Base-by-base conservation (phyloP, 2,888 invertebrate species). In the Drosophila pseudotakahashii region DNA sequence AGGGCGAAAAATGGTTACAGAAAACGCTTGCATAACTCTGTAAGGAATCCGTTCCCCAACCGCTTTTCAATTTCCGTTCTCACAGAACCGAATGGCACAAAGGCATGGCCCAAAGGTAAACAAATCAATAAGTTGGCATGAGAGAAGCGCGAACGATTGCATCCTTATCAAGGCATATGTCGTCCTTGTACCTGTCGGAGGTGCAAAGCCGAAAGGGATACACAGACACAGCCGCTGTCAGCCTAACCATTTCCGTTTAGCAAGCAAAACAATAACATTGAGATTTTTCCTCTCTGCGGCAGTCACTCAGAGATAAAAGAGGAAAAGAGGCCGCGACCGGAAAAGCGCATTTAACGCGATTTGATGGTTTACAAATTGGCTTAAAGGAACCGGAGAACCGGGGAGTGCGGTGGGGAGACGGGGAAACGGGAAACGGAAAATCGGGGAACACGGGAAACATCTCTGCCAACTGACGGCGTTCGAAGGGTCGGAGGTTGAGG, bases 351-450 rank as follows among this genome's bases (percentile, higher is more conserved):
- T 86, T 89, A 90, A 90, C 80, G 78, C 81, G 89, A 90, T 90
- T 90, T 87, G 81, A 89, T 79, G 88, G 85, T 85, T 82, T 79
- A 88, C 82, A 90, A 90, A 90, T 90, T 89, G 90, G 83, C 81
- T 90, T 88, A 85, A 83, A 85, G 73, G 51, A 55, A 66, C 37
- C 39, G 44, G 19, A 52, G 64, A 61, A 36, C 44, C 61, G 4
- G n/a, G 36, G 39, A 19, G 32, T 7, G 4, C 7, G 26, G 41
- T 9, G 41, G 16, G 14, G 16, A 1, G 4, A 9, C 39, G 39
- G 34, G 45, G 30, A 30, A 7, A 7, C 30, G 30, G 30, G 30
- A 30, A 30, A 7, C 30, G 30, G 30, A 7, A 30, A 30, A 50
- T 48, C 45, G 16, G 41, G 26, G 26, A 42, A 47, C 62, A 13